phyloP scores from a whole-genome alignment of 2,888 invertebrate species.

The Eupeodes luniger region DNA sequence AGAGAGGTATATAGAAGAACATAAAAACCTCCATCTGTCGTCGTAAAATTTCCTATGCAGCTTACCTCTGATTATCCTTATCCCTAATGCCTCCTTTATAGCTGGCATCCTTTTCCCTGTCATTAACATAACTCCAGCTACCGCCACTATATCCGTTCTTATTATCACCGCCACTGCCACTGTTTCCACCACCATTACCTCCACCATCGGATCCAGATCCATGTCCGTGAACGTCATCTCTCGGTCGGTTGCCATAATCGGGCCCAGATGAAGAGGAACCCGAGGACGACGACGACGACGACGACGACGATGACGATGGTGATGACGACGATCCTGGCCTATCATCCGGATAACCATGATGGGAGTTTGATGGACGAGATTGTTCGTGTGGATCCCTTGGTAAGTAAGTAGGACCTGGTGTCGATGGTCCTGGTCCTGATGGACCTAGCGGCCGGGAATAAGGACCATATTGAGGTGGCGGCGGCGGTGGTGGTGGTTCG shows the following conservation, averaged over 20 bases:
- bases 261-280: conserved; percentile 56
- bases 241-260: conserved; percentile 77
- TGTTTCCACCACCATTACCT: conserved; percentile 62
- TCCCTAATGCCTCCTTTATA: conserved; percentile 77
- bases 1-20: conserved; percentile 40
- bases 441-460: conserved; percentile 63
- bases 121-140: conserved; percentile 78
- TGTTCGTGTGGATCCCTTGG: conserved; percentile 61
- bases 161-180: conserved; percentile 66
- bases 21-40: conserved; percentile 63
- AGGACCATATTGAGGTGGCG: conserved; percentile 63
- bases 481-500: conserved; percentile 47
- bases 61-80: conserved; percentile 81
- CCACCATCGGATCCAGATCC: conserved; percentile 51
- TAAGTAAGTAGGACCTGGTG: conserved; percentile 68
- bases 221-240: conserved; percentile 76
- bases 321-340: conserved; percentile 67
- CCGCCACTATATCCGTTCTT: conserved; percentile 76
- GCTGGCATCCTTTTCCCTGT: conserved; percentile 77
- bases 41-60: conserved; percentile 78
- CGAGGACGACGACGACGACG: conserved; percentile 53
- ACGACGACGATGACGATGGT: conserved; percentile 58
- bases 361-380: conserved; percentile 69
- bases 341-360: conserved; percentile 62
- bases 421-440: conserved; percentile 42